Evolutionary conservation across 2,888 invertebrate genomes (phyloP), one percentile per base, ranked within the genome.

Genomic region (Erebia aethiops): DNA sequence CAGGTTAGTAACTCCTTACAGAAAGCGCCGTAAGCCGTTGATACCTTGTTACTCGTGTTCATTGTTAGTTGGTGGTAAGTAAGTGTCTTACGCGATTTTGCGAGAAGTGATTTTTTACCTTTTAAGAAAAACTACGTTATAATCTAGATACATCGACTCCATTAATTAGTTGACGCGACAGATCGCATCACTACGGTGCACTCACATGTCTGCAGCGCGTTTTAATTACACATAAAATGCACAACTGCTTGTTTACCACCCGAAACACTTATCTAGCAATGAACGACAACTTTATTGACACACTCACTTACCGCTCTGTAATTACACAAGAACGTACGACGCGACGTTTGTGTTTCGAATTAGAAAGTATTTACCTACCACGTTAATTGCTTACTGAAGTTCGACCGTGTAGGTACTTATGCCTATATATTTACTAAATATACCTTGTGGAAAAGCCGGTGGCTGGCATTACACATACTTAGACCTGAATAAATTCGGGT

Each of bases 211-310:
- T 74, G 72, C 77, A 75, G 76, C 75, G 78, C 75, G 77, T 78
- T 87, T 89, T 90, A 88, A 90, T 89, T 88, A 85, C 87, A 89
- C 87, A 88, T 89, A 89, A 90, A 91, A 84, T 83, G 84, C 80
- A 84, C 83, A 84, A 86, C 82, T 82, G 84, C 81, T 80, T 86
- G 87, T 87, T 89, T 85, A 86, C 72, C 85, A 76, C 58, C 80
- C 80, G 81, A 81, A 85, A 86, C 87, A 87, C 87, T 75, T 75
- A 75, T 73, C 71, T 70, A 72, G 74, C 84, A 80, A 81, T 86
- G 81, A 88, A 86, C 84, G 84, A 82, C 81, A 81, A 78, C 83
- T 87, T 87, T 89, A 89, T 88, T 87, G 88, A 87, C 87, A 84
- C 82, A 82, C 82, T 83, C 83, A 84, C 84, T 86, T 81, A 80